Evolutionary conservation across 2,888 invertebrate genomes (phyloP).

Genomic region (Galerucella nymphaeae): DNA sequence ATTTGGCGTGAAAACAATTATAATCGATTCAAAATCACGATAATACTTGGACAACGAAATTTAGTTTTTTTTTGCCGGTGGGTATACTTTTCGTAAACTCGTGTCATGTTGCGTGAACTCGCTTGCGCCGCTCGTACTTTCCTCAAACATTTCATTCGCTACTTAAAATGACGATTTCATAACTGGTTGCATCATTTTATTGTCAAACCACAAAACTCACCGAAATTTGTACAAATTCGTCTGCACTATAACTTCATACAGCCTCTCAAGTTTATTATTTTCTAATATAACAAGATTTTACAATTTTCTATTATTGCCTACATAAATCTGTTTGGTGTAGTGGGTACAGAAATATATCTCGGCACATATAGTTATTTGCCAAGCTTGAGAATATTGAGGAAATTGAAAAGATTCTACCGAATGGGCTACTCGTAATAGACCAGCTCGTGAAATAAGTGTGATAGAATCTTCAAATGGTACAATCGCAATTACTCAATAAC

Average conservation of each 20-base stretch:
- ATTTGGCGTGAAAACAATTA: too few relatives aligned
- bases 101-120: too few relatives aligned
- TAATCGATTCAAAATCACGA: too few relatives aligned
- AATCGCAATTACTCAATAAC: too few relatives aligned
- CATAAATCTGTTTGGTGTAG: slow-evolving; percentile 37
- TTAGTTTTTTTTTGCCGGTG: too few relatives aligned
- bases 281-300: slow-evolving; percentile 46
- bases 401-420: slow-evolving; percentile 44
- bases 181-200: too few relatives aligned
- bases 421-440: slow-evolving; percentile 33
- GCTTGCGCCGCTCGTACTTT: too few relatives aligned
- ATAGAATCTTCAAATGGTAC: not conserved
- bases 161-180: too few relatives aligned
- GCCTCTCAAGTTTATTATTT: slow-evolving; percentile 40
- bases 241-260: slow-evolving; percentile 23
- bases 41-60: too few relatives aligned
- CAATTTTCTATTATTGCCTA: slow-evolving; percentile 48
- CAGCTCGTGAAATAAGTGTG: slow-evolving; percentile 10
- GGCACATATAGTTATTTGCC: slow-evolving; percentile 32
- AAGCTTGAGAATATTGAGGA: slow-evolving; percentile 38
- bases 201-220: not conserved
- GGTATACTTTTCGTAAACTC: too few relatives aligned
- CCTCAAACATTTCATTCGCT: too few relatives aligned
- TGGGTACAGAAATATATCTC: slow-evolving; percentile 2
- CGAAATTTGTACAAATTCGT: slow-evolving; percentile 13